A percentile compares a stretch with the other conserved stretches of the same genome.
Conservation (phyloP, 2,113 vertebrate genomes). For the Chloropsis hardwickii region DNA sequence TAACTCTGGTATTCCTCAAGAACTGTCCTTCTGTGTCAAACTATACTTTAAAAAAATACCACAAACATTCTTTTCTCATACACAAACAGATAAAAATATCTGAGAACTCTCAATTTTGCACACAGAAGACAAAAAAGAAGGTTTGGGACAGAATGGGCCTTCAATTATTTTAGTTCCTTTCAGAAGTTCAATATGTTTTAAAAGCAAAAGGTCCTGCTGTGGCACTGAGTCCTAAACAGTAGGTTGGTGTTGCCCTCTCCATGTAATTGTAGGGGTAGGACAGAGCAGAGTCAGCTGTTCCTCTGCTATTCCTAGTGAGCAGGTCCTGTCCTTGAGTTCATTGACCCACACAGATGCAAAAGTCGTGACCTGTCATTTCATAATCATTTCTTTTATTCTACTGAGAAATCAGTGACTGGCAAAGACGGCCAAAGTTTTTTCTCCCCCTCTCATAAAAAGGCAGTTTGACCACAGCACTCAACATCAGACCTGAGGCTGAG, state of each 20-base stretch:
- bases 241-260: neutral
- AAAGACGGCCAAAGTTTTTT: neutral
- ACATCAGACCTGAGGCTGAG: neutral
- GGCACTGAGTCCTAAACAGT: neutral
- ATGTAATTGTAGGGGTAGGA: neutral
- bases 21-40: neutral
- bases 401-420: neutral
- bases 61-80: neutral
- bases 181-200: neutral
- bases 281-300: neutral
- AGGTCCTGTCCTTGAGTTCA: neutral
- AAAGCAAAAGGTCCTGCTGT: neutral
- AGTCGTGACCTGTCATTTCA: neutral
- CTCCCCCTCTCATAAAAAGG: neutral
- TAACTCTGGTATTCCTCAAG: neutral
- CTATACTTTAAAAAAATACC: neutral
- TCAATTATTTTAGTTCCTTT: conserved; percentile 2
- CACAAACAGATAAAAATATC: neutral
- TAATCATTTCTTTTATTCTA: neutral
- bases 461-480: neutral
- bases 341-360: neutral
- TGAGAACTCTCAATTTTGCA: neutral
- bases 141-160: neutral
- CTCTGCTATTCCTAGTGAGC: neutral
- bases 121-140: neutral